Percentiles rank a stretch among this genome's conserved stretches.
phyloP scores from a whole-genome alignment of 2,797 vertebrate species.

The Amazona finschi region DNA sequence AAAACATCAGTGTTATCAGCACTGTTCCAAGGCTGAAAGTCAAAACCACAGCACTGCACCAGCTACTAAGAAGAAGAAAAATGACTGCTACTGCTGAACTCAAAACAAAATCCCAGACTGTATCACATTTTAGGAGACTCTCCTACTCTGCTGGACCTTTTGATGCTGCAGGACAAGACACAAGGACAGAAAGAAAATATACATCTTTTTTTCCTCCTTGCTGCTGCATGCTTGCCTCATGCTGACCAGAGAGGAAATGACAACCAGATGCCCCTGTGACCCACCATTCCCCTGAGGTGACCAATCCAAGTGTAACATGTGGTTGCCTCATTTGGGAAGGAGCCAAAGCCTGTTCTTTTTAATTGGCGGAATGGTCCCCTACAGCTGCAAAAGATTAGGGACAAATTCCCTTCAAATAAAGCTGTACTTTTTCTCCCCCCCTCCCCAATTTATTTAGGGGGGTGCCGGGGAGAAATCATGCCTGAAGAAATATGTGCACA shows the following conservation, averaged over 20 bases:
- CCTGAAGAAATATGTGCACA: slow-evolving; percentile 32
- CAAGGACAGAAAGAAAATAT: slow-evolving; percentile 6
- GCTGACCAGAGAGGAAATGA: slow-evolving; percentile 81
- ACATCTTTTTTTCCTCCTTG: slow-evolving; percentile 56
- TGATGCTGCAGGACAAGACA: slow-evolving; percentile 22
- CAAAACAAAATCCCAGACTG: neutral
- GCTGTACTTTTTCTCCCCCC: slow-evolving; percentile 15
- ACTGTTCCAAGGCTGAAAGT: neutral
- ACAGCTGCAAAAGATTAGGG: slow-evolving; percentile 89
- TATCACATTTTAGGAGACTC: neutral
- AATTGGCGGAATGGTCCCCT: slow-evolving; percentile 82
- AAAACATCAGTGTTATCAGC: neutral
- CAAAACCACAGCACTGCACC: neutral
- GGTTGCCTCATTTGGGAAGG: slow-evolving; percentile 79
- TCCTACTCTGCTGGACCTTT: neutral
- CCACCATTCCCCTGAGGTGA: slow-evolving; percentile 66
- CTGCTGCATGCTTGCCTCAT: slow-evolving; percentile 60
- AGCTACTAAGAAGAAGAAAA: neutral
- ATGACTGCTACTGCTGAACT: neutral
- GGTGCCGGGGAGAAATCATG: slow-evolving; percentile 3
- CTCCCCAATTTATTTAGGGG: neutral
- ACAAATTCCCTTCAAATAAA: slow-evolving; percentile 79
- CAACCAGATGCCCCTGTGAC: slow-evolving; percentile 81
- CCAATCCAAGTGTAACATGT: slow-evolving; percentile 82
- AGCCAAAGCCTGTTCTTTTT: slow-evolving; percentile 83